Evolutionary conservation across 2,888 invertebrate genomes (phyloP).

Genomic region (Hypsopygia costalis): DNA sequence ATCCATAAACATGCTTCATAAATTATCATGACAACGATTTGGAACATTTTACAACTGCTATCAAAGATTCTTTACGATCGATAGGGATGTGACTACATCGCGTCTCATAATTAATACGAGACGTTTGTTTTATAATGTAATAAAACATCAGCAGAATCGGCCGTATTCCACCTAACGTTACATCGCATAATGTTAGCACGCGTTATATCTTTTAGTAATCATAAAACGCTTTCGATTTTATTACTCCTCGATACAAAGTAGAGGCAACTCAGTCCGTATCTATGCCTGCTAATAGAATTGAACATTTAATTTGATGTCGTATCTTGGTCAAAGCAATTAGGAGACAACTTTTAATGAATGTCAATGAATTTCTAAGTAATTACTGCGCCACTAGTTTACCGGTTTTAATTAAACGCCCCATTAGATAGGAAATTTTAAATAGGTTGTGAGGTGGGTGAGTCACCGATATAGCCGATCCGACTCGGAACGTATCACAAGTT

Average conservation of each 20-base stretch:
- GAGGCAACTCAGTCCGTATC: conserved; percentile 28
- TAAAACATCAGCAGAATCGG: conserved; percentile 69
- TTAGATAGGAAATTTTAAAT: conserved; percentile 34
- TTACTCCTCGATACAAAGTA: conserved; percentile 37
- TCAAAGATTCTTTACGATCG: conserved; percentile 76
- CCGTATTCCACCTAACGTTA: conserved; percentile 48
- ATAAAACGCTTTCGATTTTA: conserved; percentile 54
- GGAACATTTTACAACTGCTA: conserved; percentile 76
- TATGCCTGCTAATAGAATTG: conserved; percentile 36
- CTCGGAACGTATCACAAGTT: conserved; percentile 30
- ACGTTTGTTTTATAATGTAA: conserved; percentile 77
- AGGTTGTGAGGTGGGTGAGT: conserved; percentile 7
- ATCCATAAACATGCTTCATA: conserved; percentile 77
- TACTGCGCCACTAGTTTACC: conserved; percentile 37
- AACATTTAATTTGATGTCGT: conserved; percentile 42
- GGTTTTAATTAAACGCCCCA: conserved; percentile 41
- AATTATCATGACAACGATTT: conserved; percentile 78
- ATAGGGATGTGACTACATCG: conserved; percentile 66
- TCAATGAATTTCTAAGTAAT: conserved; percentile 48
- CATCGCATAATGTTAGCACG: conserved; percentile 45
- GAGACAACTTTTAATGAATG: conserved; percentile 46
- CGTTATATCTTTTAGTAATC: conserved; percentile 52
- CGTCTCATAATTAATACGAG: conserved; percentile 75
- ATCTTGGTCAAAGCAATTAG: conserved; percentile 42
- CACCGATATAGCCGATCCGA: conserved; percentile 16